These are phyloP conservation scores for Tipula vernalis DNA, from an alignment of 2,888 invertebrate genomes.

Conservation along the genomic window DNA sequence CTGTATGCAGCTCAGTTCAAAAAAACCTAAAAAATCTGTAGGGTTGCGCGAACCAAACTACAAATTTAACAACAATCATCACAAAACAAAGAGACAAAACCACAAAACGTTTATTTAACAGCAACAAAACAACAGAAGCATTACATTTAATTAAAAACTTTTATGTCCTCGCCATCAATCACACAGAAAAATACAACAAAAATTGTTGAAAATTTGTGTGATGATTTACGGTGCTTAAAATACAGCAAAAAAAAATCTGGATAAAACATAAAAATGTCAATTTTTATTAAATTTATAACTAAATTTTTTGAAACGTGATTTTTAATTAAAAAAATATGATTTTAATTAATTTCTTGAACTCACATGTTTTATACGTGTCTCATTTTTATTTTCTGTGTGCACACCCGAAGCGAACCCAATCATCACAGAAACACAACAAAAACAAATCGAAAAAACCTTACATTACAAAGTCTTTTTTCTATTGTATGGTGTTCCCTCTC, in stretches of 20 bases:
- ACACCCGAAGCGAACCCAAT: neutral
- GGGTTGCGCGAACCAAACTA: too few relatives aligned
- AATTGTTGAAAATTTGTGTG: neutral
- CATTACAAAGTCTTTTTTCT: neutral
- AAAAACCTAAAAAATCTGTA: too few relatives aligned
- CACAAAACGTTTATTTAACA: neutral
- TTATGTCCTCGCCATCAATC: neutral
- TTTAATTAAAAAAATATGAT: neutral
- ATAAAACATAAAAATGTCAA: neutral
- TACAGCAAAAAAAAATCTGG: neutral
- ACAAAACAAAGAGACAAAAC: neutral
- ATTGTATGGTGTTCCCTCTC: neutral
- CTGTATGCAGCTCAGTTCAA: too few relatives aligned
- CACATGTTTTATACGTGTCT: neutral
- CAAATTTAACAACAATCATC: neutral
- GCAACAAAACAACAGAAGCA: neutral
- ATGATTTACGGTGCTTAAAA: neutral
- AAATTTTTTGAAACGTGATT: neutral
- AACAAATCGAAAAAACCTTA: neutral
- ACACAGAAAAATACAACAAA: neutral
- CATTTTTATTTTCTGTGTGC: neutral
- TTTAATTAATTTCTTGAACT: constrained; percentile 4
- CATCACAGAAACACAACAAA: neutral
- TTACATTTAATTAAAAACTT: neutral
- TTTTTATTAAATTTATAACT: neutral